Evolutionary conservation across 2,888 invertebrate species (phyloP).

Genomic region (Heliconius charithonia): DNA sequence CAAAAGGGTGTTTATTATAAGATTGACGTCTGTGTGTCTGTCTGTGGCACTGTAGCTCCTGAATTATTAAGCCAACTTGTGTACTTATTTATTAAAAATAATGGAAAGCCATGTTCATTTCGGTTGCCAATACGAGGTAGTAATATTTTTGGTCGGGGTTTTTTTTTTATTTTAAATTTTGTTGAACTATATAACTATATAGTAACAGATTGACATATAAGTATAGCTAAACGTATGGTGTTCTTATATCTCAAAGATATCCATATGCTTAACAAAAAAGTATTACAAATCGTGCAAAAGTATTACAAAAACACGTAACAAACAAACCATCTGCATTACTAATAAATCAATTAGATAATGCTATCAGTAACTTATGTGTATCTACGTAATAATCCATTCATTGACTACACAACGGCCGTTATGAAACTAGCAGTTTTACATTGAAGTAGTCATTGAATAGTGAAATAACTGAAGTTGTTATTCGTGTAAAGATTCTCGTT

Average conservation of each 20-base stretch:
- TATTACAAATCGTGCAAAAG: conserved; percentile 13
- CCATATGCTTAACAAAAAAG: neutral
- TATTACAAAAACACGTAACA: conserved; percentile 21
- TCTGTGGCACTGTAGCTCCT: too few species aligned
- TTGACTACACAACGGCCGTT: conserved; percentile 35
- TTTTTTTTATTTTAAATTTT: too few species aligned
- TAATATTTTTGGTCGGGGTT: too few species aligned
- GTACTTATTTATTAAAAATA: too few species aligned
- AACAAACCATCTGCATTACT: conserved; percentile 24
- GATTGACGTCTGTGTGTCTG: too few species aligned
- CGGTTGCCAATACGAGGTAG: too few species aligned
- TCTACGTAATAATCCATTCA: conserved; percentile 42
- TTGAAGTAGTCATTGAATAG: conserved; percentile 34
- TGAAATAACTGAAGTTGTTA: conserved; percentile 18
- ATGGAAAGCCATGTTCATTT: too few species aligned
- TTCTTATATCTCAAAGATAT: neutral
- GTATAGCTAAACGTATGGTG: neutral
- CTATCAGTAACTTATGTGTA: conserved; percentile 32
- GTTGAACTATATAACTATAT: too few species aligned
- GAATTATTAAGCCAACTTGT: too few species aligned
- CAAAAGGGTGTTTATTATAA: too few species aligned
- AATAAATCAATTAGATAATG: conserved; percentile 35
- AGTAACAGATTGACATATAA: too few species aligned
- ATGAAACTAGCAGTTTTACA: conserved; percentile 30
- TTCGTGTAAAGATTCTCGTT: neutral